These are phyloP conservation scores for Dasysyrphus tricinctus DNA, from an alignment of 2,888 invertebrate genomes.

Conservation along the genomic window DNA sequence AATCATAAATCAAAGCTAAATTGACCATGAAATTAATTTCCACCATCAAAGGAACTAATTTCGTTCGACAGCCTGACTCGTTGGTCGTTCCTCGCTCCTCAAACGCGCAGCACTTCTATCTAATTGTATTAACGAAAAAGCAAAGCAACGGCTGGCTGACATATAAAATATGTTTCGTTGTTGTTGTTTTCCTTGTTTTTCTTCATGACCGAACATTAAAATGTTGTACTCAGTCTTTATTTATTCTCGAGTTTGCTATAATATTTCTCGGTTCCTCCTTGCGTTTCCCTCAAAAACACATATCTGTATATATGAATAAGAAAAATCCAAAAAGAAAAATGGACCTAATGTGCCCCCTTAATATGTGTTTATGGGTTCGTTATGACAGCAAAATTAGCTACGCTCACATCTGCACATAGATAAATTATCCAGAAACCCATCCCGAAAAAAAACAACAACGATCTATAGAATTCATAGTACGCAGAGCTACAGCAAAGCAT, in stretches of 20 bases:
- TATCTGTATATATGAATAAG: constrained; percentile 57
- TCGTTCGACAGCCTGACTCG: constrained; percentile 37
- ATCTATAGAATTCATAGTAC: not conserved
- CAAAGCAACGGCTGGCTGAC: constrained; percentile 41
- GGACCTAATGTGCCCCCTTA: constrained; percentile 75
- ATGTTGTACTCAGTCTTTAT: constrained; percentile 19
- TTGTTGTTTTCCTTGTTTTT: constrained; percentile 5
- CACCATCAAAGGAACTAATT: constrained; percentile 65
- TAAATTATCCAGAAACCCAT: constrained; percentile 73
- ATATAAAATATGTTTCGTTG: constrained; percentile 63
- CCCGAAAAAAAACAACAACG: constrained; percentile 35
- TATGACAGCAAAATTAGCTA: constrained; percentile 75
- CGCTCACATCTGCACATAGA: constrained; percentile 73
- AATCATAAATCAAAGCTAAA: constrained; percentile 56
- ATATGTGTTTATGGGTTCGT: constrained; percentile 75
- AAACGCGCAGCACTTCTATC: constrained; percentile 1
- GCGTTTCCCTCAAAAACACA: constrained; percentile 26
- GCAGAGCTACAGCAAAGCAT: constrained; percentile 24
- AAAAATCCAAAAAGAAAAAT: constrained; percentile 57
- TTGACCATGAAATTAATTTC: constrained; percentile 69
- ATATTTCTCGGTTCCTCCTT: constrained; percentile 37
- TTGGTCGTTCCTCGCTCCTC: not conserved
- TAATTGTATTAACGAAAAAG: constrained; percentile 23
- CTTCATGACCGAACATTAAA: constrained; percentile 55
- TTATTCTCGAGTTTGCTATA: constrained; percentile 1